Evolutionary conservation across 2,888 invertebrate genomes (phyloP), one percentile per base, ranked within the genome.

Genomic region (Auanema freiburgensis): DNA sequence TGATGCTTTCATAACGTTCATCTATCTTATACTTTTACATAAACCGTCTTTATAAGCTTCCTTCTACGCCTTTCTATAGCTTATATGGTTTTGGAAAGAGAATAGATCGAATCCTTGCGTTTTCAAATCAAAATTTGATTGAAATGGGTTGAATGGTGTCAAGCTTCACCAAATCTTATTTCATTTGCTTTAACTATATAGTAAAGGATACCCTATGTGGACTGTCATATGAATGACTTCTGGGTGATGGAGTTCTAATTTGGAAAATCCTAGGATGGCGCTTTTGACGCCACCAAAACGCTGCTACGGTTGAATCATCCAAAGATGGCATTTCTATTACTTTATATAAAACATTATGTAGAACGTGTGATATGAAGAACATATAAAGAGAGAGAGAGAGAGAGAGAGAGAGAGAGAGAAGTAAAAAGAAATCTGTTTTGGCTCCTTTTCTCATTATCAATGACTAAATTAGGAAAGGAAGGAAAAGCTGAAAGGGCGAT

Each of bases 231-330:
- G 63, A 62, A 42, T 67, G 55, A 57, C 75, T 68, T 23, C 71
- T 52, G 24, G 75, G 72, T 56, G 68, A 71, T 2, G 63, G 49
- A 12, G 59, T 64, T 33, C 71, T 21, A 6, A 63, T 23, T 23
- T 53, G 59, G 57, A 63, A 61, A 41, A 55, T 59, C 53, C 51
- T 50, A 16, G 72, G 71, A 54, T 65, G 65, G 40, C 69, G 54
- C 57, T 76, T 76, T 50, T 73, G 70, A 11, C 76, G 57, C 76
- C 76, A 76, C 76, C 76, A 76, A 57, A 76, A 76, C 2, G 72
- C 62, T 12, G 65, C 24, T 50, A 24, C 50, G 18, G 16, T 40
- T n/a, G 46, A 43, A 23, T 66, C 63, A 25, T 63, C 66, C 52
- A 59, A 46, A 12, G 60, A 24, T 8, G 59, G 24, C 59, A 59